These are phyloP conservation scores for Heliconius himera DNA, from an alignment of 1,140 invertebrate genomes.

Conservation along the genomic window DNA sequence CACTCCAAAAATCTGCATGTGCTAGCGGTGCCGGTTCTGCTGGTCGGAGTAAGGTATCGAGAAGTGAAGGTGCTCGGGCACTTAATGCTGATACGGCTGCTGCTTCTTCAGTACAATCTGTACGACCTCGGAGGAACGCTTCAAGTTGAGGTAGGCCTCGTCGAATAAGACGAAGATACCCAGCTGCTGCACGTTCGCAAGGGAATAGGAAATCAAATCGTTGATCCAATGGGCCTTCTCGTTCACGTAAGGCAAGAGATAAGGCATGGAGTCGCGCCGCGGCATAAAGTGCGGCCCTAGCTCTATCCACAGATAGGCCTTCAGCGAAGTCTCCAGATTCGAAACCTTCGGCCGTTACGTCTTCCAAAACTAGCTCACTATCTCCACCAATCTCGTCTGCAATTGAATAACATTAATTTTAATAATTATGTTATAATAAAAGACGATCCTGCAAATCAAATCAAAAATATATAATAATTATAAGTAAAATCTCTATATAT, in stretches of 20 bases:
- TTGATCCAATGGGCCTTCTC: conserved; percentile 84
- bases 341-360: conserved; percentile 75
- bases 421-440: conserved; percentile 9
- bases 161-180: conserved; percentile 89
- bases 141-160: conserved; percentile 88
- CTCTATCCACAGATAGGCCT: conserved; percentile 85
- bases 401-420: conserved; percentile 41
- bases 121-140: conserved; percentile 85
- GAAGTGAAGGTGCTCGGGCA: conserved; percentile 67
- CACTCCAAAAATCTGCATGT: conserved; percentile 92
- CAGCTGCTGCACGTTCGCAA: conserved; percentile 88
- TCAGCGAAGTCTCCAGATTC: conserved; percentile 84
- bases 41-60: conserved; percentile 84
- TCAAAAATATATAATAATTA: background rate
- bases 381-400: conserved; percentile 83
- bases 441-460: too few relatives aligned
- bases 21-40: conserved; percentile 87
- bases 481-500: too few relatives aligned
- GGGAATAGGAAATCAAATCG: conserved; percentile 89
- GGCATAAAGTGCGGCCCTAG: conserved; percentile 84
- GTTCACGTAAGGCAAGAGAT: conserved; percentile 85
- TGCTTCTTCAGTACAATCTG: conserved; percentile 78
- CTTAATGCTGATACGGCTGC: conserved; percentile 67
- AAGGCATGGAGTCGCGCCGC: conserved; percentile 88
- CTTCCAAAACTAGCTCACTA: conserved; percentile 81